phyloP scores from a whole-genome alignment of 2,888 invertebrate genomes.

The Oligia fasciuncula region DNA sequence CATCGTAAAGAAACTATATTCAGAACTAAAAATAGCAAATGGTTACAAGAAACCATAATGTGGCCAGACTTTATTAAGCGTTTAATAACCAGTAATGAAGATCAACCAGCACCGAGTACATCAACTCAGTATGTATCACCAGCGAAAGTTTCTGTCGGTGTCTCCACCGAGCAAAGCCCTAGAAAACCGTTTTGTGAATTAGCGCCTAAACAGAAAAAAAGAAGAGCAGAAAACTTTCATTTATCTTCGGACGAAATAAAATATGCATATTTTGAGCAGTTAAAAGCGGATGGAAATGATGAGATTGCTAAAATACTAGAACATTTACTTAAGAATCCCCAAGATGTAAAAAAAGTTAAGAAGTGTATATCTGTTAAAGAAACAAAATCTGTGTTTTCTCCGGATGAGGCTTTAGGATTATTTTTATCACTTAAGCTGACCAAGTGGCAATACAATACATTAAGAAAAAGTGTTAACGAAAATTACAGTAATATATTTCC shows the following conservation, averaged over 20 bases:
- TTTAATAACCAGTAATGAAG: background rate
- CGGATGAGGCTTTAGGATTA: constrained; percentile 5
- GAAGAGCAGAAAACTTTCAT: no score
- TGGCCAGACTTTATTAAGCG: no score
- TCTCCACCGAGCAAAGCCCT: constrained; percentile 1
- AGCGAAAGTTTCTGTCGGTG: constrained; percentile 10
- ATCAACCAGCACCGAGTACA: constrained; percentile 11
- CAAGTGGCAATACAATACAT: constrained; percentile 2
- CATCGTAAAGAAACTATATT: background rate
- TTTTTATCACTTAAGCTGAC: background rate
- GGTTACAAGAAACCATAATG: background rate
- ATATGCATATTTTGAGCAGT: no score
- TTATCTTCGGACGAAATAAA: no score
- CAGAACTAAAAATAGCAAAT: constrained; percentile 4
- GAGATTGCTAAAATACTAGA: constrained; percentile 2
- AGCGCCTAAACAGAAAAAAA: background rate
- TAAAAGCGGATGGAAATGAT: no score
- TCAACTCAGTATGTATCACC: constrained; percentile 29
- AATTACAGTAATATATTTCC: constrained; percentile 2
- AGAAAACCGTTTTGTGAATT: constrained; percentile 11
- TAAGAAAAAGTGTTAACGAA: constrained; percentile 1
- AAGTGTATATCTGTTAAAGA: constrained; percentile 2
- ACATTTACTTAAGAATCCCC: constrained; percentile 3
- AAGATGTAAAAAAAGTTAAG: constrained; percentile 4
- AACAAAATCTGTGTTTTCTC: constrained; percentile 7